Percentiles rank a stretch among this genome's conserved stretches.
phyloP scores from a whole-genome alignment of 2,113 vertebrate species.

The Brienomyrus brachyistius region DNA sequence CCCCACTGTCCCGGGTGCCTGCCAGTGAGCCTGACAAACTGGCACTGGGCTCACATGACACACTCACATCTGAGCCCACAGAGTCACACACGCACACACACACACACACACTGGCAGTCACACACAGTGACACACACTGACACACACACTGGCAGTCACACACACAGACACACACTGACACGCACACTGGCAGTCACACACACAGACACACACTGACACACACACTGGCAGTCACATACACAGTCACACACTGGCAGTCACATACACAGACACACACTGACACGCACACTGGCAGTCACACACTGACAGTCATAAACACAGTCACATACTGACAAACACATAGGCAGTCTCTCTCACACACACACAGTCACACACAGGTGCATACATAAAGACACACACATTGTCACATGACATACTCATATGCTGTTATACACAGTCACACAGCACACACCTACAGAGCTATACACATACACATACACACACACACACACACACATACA shows the following conservation, averaged over 20 bases:
- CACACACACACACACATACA: neutral
- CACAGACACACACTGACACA: neutral
- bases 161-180: neutral
- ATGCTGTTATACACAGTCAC: neutral
- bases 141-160: neutral
- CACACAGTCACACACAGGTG: neutral
- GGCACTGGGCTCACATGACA: neutral
- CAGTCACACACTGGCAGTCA: neutral
- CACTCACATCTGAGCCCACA: neutral
- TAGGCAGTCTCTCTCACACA: neutral
- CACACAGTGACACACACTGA: neutral
- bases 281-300: too few species aligned
- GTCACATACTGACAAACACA: neutral
- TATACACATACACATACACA: neutral
- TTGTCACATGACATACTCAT: neutral
- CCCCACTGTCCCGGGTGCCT: neutral
- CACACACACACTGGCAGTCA: neutral
- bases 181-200: neutral
- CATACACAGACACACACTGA: slow-evolving; percentile 2
- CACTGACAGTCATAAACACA: neutral
- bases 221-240: neutral
- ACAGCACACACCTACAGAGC: neutral
- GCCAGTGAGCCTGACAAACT: neutral
- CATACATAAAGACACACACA: neutral
- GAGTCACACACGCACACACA: neutral